Evolutionary conservation across 2,888 invertebrate genomes (phyloP).

Genomic region (Sericinus montela): DNA sequence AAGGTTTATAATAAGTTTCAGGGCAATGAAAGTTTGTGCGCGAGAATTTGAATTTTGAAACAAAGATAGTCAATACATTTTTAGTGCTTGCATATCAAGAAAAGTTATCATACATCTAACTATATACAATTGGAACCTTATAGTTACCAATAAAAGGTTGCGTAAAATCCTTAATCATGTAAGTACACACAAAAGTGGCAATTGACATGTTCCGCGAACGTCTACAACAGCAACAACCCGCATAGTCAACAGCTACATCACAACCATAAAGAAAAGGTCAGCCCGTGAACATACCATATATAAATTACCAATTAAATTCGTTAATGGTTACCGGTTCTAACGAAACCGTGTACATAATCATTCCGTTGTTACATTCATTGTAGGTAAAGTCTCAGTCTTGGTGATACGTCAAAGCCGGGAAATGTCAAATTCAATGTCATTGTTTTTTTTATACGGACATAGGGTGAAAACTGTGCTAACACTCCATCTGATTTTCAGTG

Average conservation of each 20-base stretch:
- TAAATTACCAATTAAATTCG: slow-evolving; percentile 36
- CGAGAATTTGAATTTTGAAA: no score
- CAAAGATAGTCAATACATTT: no score
- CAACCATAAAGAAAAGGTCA: slow-evolving; percentile 18
- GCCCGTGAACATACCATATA: slow-evolving; percentile 16
- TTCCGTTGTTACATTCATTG: slow-evolving; percentile 21
- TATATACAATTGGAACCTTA: slow-evolving; percentile 1
- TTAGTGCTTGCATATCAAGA: not conserved
- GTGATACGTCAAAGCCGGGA: slow-evolving; percentile 14
- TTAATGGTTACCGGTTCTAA: slow-evolving; percentile 19
- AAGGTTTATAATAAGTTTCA: no score
- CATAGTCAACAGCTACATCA: slow-evolving; percentile 18
- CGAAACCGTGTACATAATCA: slow-evolving; percentile 17
- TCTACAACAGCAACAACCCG: slow-evolving; percentile 16
- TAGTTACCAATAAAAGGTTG: not conserved
- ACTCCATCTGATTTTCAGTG: no score
- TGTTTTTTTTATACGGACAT: no score
- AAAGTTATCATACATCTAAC: not conserved
- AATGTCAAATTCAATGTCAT: slow-evolving; percentile 5
- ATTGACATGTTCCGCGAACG: slow-evolving; percentile 21
- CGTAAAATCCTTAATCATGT: not conserved
- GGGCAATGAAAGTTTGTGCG: no score
- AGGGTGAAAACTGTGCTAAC: no score
- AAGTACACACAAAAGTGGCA: slow-evolving; percentile 10
- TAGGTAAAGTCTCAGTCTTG: slow-evolving; percentile 31